These are phyloP conservation scores for Zaprionus camerounensis DNA, from an alignment of 1,140 invertebrate species.

Conservation along the genomic window DNA sequence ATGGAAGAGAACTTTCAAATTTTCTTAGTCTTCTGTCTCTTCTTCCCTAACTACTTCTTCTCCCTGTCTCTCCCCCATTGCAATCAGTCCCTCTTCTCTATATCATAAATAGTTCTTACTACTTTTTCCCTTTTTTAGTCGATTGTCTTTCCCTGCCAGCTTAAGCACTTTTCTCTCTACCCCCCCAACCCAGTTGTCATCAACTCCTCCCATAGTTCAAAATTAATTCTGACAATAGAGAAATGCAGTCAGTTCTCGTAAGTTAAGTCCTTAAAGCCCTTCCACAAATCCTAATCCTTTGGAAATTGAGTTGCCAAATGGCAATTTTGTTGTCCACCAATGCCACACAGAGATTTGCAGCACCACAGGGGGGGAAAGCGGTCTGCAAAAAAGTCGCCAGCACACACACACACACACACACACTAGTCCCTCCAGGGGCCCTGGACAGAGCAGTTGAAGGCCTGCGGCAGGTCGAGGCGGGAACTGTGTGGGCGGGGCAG, in stretches of 20 bases:
- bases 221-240: slow-evolving; percentile 13
- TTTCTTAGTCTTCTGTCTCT: background rate
- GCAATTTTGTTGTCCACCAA: slow-evolving; percentile 37
- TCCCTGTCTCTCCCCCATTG: background rate
- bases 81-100: background rate
- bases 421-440: slow-evolving; percentile 1
- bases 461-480: background rate
- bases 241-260: slow-evolving; percentile 25
- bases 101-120: background rate
- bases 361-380: background rate
- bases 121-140: background rate
- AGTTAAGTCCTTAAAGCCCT: slow-evolving; percentile 37
- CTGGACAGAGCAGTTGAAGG: background rate
- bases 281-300: slow-evolving; percentile 43
- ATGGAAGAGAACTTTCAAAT: background rate
- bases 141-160: background rate
- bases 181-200: background rate
- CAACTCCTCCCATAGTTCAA: slow-evolving; percentile 5
- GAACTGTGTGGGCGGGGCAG: background rate
- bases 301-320: slow-evolving; percentile 53
- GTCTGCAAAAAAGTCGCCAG: slow-evolving; percentile 41
- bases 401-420: background rate
- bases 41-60: background rate
- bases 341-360: slow-evolving; percentile 7
- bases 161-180: background rate